phyloP scores from a whole-genome alignment of 1,140 invertebrate species.

The Linepithema humile region DNA sequence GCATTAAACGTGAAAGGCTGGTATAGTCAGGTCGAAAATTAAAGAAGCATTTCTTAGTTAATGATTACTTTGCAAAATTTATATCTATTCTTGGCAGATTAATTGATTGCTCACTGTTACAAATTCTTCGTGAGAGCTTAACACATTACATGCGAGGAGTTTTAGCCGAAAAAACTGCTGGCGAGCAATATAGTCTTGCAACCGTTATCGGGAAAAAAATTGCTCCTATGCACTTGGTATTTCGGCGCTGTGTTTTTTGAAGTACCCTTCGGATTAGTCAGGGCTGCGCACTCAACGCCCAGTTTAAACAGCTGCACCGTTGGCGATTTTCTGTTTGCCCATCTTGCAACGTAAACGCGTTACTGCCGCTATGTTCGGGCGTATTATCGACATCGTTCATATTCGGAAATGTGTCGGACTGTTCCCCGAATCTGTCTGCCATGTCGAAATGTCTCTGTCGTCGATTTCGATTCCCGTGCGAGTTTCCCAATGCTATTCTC shows the following conservation, averaged over 20 bases:
- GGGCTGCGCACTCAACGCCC: background rate
- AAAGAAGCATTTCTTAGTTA: background rate
- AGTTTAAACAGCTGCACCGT: constrained; percentile 65
- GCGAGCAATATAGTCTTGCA: background rate
- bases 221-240: background rate
- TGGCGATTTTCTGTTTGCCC: constrained; percentile 59
- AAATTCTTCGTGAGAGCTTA: background rate
- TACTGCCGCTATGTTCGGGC: constrained; percentile 35
- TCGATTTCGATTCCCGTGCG: background rate
- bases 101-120: constrained; percentile 4
- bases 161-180: background rate
- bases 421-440: background rate
- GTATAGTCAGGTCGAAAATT: background rate
- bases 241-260: constrained; percentile 20
- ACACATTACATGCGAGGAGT: background rate
- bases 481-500: background rate
- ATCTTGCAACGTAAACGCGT: constrained; percentile 41
- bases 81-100: background rate
- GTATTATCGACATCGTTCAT: constrained; percentile 53
- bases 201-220: constrained; percentile 12
- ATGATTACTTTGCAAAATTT: background rate
- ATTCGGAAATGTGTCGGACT: constrained; percentile 14
- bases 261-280: background rate
- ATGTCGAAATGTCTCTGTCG: background rate
- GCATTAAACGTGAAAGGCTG: background rate